phyloP scores from a whole-genome alignment of 2,888 invertebrate species.

The Stictocephala bisonia region DNA sequence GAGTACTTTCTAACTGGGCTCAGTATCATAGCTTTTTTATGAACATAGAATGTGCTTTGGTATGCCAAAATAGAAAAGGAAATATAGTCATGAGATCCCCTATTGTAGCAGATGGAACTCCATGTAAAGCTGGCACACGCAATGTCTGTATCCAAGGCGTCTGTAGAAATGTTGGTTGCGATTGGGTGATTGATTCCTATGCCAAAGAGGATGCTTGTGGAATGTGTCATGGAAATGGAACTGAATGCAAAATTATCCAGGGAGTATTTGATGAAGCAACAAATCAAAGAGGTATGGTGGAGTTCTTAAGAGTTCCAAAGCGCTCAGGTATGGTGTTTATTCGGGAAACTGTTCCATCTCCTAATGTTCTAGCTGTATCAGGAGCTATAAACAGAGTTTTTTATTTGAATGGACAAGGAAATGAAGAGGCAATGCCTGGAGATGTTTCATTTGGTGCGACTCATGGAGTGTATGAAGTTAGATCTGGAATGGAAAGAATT shows the following conservation, averaged over 20 bases:
- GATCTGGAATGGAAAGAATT: slow-evolving; percentile 48
- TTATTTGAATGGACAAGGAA: slow-evolving; percentile 48
- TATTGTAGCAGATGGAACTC: slow-evolving; percentile 51
- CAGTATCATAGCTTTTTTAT: slow-evolving; percentile 31
- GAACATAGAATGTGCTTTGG: slow-evolving; percentile 50
- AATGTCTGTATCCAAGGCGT: slow-evolving; percentile 53
- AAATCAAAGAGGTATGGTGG: slow-evolving; percentile 42
- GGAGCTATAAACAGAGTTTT: slow-evolving; percentile 46
- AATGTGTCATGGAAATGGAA: slow-evolving; percentile 76
- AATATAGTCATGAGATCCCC: slow-evolving; percentile 50
- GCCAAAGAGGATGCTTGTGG: slow-evolving; percentile 76
- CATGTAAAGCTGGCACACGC: slow-evolving; percentile 51
- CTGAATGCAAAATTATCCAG: slow-evolving; percentile 71
- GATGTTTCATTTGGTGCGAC: slow-evolving; percentile 44
- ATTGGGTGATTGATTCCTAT: slow-evolving; percentile 72
- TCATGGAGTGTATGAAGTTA: slow-evolving; percentile 49
- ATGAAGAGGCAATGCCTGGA: slow-evolving; percentile 42
- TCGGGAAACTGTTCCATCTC: slow-evolving; percentile 49
- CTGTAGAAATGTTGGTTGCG: slow-evolving; percentile 74
- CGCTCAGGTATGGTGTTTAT: slow-evolving; percentile 52
- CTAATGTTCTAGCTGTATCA: slow-evolving; percentile 46
- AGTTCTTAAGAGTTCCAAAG: slow-evolving; percentile 42
- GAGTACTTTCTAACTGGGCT: slow-evolving; percentile 59
- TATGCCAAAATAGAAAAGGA: slow-evolving; percentile 51
- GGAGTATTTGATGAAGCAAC: slow-evolving; percentile 66